Percentiles rank a stretch among this genome's conserved stretches.
These are phyloP conservation scores for Nycticryphes semicollaris DNA, from an alignment of 2,113 vertebrate species.

Conservation along the genomic window DNA sequence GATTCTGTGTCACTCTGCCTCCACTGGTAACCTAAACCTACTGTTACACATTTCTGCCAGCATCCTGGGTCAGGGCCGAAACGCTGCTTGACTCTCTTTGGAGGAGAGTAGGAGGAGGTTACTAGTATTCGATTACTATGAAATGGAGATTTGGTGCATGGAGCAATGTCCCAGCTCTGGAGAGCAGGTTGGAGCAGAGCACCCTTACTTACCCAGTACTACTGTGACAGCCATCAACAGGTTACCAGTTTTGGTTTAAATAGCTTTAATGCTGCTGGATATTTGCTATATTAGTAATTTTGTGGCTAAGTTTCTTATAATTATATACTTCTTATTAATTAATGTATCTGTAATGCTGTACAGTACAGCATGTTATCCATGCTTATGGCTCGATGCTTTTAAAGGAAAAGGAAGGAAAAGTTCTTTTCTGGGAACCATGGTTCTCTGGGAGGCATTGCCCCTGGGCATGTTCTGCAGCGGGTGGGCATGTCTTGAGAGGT, in stretches of 20 bases:
- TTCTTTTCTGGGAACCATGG: neutral
- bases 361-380: neutral
- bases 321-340: neutral
- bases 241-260: neutral
- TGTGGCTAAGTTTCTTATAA: neutral
- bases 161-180: neutral
- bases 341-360: neutral
- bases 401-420: neutral
- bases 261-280: neutral
- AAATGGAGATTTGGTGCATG: neutral
- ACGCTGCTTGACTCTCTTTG: neutral
- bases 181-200: neutral
- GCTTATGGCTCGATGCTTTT: neutral
- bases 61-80: neutral
- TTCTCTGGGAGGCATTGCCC: neutral
- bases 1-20: neutral
- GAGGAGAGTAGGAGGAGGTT: neutral
- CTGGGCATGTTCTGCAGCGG: neutral
- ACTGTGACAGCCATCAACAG: neutral
- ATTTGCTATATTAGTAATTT: neutral
- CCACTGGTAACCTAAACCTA: fast-evolving
- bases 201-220: neutral
- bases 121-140: no score
- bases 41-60: neutral
- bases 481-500: neutral